Conservation (phyloP, 2,113 vertebrate genomes). For the Zosterops borbonicus region DNA sequence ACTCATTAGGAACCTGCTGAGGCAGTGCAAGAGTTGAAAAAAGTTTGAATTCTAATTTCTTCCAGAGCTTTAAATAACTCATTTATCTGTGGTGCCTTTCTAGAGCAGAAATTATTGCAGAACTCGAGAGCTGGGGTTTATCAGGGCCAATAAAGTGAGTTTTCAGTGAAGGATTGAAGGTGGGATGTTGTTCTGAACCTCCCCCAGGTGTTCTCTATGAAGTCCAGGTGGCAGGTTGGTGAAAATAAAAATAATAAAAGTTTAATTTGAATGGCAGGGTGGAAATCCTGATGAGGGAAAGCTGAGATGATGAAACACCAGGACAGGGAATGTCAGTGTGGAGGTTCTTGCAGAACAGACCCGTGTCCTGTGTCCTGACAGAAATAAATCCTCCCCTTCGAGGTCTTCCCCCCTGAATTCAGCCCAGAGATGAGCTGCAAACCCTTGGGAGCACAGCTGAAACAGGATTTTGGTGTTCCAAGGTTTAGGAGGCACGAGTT, state of each 20-base stretch:
- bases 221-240: background rate
- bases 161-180: background rate
- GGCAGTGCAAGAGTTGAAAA: background rate
- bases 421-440: background rate
- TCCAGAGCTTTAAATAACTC: background rate
- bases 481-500: background rate
- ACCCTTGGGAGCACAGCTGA: fast-evolving
- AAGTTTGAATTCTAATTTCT: background rate
- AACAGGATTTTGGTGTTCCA: background rate
- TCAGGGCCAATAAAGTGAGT: background rate
- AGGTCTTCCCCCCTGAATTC: background rate
- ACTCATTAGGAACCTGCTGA: background rate
- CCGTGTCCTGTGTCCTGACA: background rate
- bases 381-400: background rate
- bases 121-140: background rate
- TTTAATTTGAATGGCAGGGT: background rate
- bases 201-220: background rate
- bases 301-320: background rate
- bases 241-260: background rate
- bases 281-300: no score
- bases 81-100: background rate
- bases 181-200: background rate
- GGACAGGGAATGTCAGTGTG: background rate
- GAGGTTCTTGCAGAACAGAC: background rate
- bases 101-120: background rate